These are phyloP conservation scores for Apis florea DNA, from an alignment of 1,140 invertebrate genomes.

Conservation along the genomic window DNA sequence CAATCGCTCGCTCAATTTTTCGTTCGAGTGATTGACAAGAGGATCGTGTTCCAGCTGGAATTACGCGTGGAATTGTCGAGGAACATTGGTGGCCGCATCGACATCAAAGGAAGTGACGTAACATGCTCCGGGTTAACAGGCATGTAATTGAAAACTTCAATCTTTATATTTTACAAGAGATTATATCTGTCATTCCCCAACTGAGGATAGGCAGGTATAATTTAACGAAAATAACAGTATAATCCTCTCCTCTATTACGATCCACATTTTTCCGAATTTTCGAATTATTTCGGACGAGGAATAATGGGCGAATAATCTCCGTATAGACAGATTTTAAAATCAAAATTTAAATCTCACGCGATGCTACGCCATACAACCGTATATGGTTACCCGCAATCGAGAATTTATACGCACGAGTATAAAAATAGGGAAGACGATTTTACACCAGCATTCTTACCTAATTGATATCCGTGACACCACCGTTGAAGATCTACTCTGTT, in stretches of 20 bases:
- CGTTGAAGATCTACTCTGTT: too few relatives aligned
- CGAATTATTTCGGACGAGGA: neutral
- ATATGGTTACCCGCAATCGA: too few relatives aligned
- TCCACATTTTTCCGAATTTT: neutral
- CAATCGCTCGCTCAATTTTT: neutral
- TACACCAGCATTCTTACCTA: too few relatives aligned
- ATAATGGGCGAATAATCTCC: neutral
- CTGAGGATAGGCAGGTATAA: neutral
- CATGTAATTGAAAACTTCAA: conserved; percentile 8
- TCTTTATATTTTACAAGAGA: neutral
- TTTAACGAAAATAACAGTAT: neutral
- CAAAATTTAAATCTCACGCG: too few relatives aligned
- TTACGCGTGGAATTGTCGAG: conserved; percentile 2
- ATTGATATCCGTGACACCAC: too few relatives aligned
- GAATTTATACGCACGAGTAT: too few relatives aligned
- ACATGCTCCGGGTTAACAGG: neutral
- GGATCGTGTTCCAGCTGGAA: neutral
- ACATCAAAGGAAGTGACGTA: neutral
- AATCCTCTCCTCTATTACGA: neutral
- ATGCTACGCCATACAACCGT: too few relatives aligned
- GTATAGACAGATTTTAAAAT: too few relatives aligned
- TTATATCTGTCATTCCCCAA: neutral
- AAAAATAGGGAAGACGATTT: too few relatives aligned
- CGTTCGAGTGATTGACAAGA: neutral
- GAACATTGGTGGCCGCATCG: neutral